These are phyloP conservation scores for Dryadula phaetusa DNA, from an alignment of 2,888 invertebrate species.

Conservation along the genomic window DNA sequence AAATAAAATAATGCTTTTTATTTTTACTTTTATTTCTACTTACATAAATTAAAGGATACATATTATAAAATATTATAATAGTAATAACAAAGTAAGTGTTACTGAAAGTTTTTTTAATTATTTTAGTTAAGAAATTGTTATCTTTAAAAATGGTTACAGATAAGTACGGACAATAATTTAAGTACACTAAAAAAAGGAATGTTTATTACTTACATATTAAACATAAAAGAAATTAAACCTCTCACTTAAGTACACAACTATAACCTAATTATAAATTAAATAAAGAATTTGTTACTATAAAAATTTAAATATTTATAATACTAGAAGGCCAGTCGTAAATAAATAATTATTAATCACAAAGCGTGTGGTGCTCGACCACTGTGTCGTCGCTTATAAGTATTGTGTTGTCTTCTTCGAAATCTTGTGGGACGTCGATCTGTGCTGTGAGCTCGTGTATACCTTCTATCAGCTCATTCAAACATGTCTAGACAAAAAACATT, in stretches of 20 bases:
- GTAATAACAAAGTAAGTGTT: not conserved
- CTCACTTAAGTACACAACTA: not conserved
- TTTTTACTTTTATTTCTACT: slow-evolving; percentile 33
- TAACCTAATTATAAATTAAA: not conserved
- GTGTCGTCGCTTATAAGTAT: slow-evolving; percentile 74
- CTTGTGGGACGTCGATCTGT: slow-evolving; percentile 72
- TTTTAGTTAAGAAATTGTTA: not conserved
- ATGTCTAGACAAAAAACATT: slow-evolving; percentile 54
- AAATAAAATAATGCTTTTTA: slow-evolving; percentile 60
- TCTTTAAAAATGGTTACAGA: not conserved
- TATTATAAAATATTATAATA: not conserved
- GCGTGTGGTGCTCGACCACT: slow-evolving; percentile 71
- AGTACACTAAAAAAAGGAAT: not conserved
- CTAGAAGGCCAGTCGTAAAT: not conserved
- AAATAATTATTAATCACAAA: slow-evolving; percentile 60
- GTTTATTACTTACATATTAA: too few species aligned
- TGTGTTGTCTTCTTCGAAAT: slow-evolving; percentile 70
- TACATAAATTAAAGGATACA: slow-evolving; percentile 4
- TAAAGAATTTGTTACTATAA: not conserved
- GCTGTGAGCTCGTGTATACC: slow-evolving; percentile 74
- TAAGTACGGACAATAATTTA: slow-evolving; percentile 11
- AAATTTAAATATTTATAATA: not conserved
- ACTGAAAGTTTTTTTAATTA: not conserved
- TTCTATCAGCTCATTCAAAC: slow-evolving; percentile 68
- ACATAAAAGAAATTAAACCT: not conserved